These are phyloP conservation scores for Drosophila lacicola DNA, from an alignment of 2,888 invertebrate species.

Conservation along the genomic window DNA sequence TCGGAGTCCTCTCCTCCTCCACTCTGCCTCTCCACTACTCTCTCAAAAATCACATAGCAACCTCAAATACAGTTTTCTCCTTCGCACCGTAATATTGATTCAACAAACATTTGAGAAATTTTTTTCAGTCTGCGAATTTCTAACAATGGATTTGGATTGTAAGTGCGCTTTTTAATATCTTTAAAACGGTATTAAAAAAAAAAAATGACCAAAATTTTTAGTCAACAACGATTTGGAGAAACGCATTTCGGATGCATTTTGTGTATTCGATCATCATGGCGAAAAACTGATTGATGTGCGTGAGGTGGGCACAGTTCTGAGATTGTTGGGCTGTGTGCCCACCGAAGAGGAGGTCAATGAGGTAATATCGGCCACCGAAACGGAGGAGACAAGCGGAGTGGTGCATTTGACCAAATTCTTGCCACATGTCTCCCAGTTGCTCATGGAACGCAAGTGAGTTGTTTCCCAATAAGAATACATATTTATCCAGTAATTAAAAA, in stretches of 20 bases:
- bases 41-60: slow-evolving; percentile 22
- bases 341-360: slow-evolving; percentile 96
- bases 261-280: slow-evolving; percentile 95
- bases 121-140: background rate
- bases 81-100: slow-evolving; percentile 20
- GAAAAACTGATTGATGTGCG: slow-evolving; percentile 95
- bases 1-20: no score
- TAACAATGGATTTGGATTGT: slow-evolving; percentile 68
- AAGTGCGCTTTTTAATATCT: slow-evolving; percentile 22
- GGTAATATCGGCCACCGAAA: slow-evolving; percentile 93
- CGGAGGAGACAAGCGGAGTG: slow-evolving; percentile 91
- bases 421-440: slow-evolving; percentile 91
- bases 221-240: slow-evolving; percentile 90
- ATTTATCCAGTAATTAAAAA: background rate
- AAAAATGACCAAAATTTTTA: slow-evolving; percentile 55
- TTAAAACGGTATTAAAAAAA: no score
- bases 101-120: slow-evolving; percentile 24
- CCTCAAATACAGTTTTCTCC: slow-evolving; percentile 3
- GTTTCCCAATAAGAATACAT: no score
- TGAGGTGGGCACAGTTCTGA: slow-evolving; percentile 95
- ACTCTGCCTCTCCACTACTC: no score
- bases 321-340: slow-evolving; percentile 95
- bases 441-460: slow-evolving; percentile 92
- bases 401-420: slow-evolving; percentile 91
- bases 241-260: slow-evolving; percentile 93